phyloP scores from a whole-genome alignment of 53 echinoderm and acorn worm genomes.

The Glandiceps talaboti region DNA sequence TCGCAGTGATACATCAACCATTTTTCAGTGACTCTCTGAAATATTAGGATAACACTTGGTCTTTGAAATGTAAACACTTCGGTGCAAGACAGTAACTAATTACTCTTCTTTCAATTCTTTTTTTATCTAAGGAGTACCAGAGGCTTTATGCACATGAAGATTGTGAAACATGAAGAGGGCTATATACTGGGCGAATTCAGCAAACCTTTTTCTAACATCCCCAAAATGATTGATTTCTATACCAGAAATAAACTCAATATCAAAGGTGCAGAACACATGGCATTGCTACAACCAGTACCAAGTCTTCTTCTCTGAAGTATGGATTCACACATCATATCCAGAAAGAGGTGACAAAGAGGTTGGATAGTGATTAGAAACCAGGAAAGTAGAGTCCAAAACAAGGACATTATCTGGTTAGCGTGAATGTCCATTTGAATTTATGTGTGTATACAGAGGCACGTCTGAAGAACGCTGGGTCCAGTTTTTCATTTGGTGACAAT shows the following conservation, averaged over 20 bases:
- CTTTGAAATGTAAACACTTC: too few species aligned
- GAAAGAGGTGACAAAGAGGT: too few species aligned
- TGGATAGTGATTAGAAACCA: too few species aligned
- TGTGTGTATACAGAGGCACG: neutral
- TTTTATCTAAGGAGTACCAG: conserved; percentile 60
- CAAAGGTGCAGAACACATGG: conserved; percentile 93
- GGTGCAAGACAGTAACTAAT: too few species aligned
- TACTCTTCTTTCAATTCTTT: neutral
- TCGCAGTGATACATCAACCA: too few species aligned
- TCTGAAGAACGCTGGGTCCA: too few species aligned
- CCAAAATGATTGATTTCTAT: conserved; percentile 84
- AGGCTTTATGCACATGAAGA: conserved; percentile 99
- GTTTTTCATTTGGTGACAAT: too few species aligned
- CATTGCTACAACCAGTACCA: conserved; percentile 61
- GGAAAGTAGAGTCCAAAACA: too few species aligned
- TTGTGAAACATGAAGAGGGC: conserved; percentile 66
- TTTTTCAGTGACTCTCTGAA: too few species aligned
- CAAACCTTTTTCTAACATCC: conserved; percentile 78
- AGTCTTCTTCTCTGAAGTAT: conserved; percentile 79
- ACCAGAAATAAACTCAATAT: conserved; percentile 94
- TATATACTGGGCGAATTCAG: conserved; percentile 95
- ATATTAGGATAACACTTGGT: too few species aligned
- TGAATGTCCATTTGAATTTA: neutral
- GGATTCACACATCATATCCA: too few species aligned
- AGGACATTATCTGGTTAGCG: neutral